Evolutionary conservation across 1,140 invertebrate species (phyloP), one percentile per base, ranked within the genome.

Genomic region (Drosophila athabasca): DNA sequence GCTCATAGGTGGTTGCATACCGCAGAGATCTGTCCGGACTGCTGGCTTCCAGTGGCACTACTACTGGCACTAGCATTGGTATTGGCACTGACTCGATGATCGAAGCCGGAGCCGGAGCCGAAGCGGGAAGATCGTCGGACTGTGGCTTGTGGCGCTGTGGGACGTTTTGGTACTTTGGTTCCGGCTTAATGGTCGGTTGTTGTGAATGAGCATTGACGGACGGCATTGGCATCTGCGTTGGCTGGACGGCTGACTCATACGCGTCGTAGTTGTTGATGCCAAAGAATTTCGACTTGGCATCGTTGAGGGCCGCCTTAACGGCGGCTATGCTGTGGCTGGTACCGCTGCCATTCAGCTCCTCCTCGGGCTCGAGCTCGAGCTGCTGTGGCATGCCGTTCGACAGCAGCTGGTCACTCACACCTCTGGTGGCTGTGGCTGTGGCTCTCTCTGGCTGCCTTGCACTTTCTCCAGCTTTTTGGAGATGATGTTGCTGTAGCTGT

Each of bases 201-300:
- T 35, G 26, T 43, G 67, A 39, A 39, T 13, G 35, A 11, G 11
- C 35, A 13, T 39, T 39, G 35, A 39, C 35, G 0, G 11, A 11
- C 11, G 35, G 35, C 31, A 35, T 35, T 35, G 31, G 31, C 35
- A 39, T 39, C 35, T 39, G 35, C 11, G 35, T 52, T n/a, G 29
- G 31, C n/a, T n/a, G 31, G 11, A 17, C 24, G 17, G 52, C 45
- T 50, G 46, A 48, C n/a, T 77, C 75, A 59, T 78, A 39, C 11
- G 13, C 35, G 4, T 39, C 35, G 35, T 39, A 77, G 44, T 69
- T 87, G 62, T 91, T 87, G 51, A 92, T 77, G 48, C 91, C 91
- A 53, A 92, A 91, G 69, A 92, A 92, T 52, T 90, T 90, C 26
- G 84, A 92, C 62, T 92, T 92, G 41, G 91, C 91, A 51, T 90